These are phyloP conservation scores for Ptychobarbus kaznakovi DNA, from an alignment of 2,797 vertebrate species.

Conservation along the genomic window DNA sequence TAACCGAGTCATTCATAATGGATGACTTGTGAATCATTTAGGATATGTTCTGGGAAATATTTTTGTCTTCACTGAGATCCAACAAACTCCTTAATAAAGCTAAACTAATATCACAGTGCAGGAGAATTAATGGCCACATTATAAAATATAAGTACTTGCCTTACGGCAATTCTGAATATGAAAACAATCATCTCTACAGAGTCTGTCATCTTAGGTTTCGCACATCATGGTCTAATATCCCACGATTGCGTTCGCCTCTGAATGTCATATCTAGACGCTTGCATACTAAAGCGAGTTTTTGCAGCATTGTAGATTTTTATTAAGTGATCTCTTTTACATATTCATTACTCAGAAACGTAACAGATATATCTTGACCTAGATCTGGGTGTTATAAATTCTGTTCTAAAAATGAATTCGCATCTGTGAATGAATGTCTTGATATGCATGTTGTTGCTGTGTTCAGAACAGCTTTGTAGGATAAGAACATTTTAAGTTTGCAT, in stretches of 20 bases:
- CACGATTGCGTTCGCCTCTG: not conserved
- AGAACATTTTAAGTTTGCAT: not conserved
- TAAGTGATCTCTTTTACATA: slow-evolving; percentile 5
- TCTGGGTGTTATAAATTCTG: slow-evolving; percentile 6
- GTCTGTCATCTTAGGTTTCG: slow-evolving; percentile 38
- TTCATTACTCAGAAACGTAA: slow-evolving; percentile 24
- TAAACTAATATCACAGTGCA: slow-evolving; percentile 34
- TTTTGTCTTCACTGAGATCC: slow-evolving; percentile 23
- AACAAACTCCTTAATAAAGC: slow-evolving; percentile 34
- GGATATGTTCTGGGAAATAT: not conserved
- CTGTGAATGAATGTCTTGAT: slow-evolving; percentile 22
- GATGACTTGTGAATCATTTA: slow-evolving; percentile 38
- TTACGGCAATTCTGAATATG: slow-evolving; percentile 2
- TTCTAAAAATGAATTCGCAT: slow-evolving; percentile 35
- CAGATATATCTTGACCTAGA: slow-evolving; percentile 50
- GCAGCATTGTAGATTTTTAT: not conserved
- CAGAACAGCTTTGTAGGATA: slow-evolving; percentile 25
- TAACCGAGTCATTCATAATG: slow-evolving; percentile 4
- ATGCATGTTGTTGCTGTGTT: slow-evolving; percentile 8
- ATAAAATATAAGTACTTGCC: slow-evolving; percentile 22
- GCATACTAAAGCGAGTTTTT: not conserved
- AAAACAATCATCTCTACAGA: slow-evolving; percentile 31
- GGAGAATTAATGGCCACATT: slow-evolving; percentile 26
- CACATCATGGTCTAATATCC: slow-evolving; percentile 28
- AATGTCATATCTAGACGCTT: not conserved